Conservation (phyloP, 2,888 invertebrate species). For the Pachycephus smyrnensis region DNA sequence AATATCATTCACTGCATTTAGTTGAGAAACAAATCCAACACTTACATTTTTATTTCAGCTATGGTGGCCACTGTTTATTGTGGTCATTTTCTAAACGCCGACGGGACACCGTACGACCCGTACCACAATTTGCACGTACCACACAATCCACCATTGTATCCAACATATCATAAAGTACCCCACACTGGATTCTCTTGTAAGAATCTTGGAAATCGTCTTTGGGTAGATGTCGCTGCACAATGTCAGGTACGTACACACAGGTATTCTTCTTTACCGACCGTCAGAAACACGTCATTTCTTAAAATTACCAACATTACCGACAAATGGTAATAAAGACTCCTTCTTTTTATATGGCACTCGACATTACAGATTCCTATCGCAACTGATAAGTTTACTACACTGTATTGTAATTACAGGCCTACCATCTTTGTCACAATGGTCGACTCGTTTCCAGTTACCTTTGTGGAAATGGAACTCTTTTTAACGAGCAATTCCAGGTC, state of each 20-base stretch:
- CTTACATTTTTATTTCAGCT: constrained; percentile 3
- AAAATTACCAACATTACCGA: neutral
- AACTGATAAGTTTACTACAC: too few species aligned
- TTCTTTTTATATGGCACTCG: neutral
- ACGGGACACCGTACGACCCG: constrained; percentile 67
- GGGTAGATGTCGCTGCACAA: constrained; percentile 69
- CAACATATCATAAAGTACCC: constrained; percentile 66
- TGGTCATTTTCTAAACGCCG: constrained; percentile 39
- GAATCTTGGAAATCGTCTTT: constrained; percentile 66
- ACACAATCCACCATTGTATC: constrained; percentile 71
- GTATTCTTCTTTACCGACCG: too few species aligned
- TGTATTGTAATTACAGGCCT: constrained; percentile 66
- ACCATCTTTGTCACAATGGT: constrained; percentile 74
- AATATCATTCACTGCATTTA: too few species aligned
- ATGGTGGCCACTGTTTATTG: constrained; percentile 19
- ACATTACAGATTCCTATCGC: too few species aligned
- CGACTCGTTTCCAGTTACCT: constrained; percentile 71
- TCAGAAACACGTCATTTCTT: too few species aligned
- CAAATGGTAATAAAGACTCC: too few species aligned
- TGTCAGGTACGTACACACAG: constrained; percentile 66
- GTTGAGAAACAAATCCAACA: too few species aligned
- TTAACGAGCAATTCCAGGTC: constrained; percentile 77
- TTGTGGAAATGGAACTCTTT: constrained; percentile 75
- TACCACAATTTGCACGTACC: constrained; percentile 72
- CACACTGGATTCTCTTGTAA: constrained; percentile 68